Base-by-base conservation (phyloP, 1,140 invertebrate genomes). In the Heliconius hermathena region DNA sequence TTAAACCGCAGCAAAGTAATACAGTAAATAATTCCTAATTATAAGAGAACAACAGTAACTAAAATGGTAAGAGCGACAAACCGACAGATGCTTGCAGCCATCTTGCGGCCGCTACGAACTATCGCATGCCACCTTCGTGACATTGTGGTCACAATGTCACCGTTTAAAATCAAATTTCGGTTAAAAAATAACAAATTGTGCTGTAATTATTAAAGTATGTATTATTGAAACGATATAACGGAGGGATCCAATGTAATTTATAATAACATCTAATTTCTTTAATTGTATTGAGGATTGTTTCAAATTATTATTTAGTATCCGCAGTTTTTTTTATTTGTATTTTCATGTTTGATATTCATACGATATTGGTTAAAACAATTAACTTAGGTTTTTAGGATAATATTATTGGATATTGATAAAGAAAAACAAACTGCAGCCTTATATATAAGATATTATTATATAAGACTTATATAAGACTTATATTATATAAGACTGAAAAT, bases 51-150 rank as follows among this genome's bases (percentile, higher is more conserved):
- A 88, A 89, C 83, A 80, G 90, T 90, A 89, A 91, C 91, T 90
- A 90, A 84, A 81, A 89, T 76, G 84, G 88, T 87, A 94, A 91
- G 87, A 90, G 91, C 91, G 92, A 91, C 91, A 93, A 92, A 90
- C 85, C 88, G 93, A 93, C 93, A 94, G 90, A 92, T 94, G 93
- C 93, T 93, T 84, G 88, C 91, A 89, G 93, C 92, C 89, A 93
- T 92, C 85, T 91, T 94, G 90, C 83, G 89, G 88, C 85, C 77
- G 81, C 83, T 77, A 87, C 84, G 77, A 87, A 86, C 81, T 83
- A 83, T 87, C 86, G 87, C 82, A 84, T 88, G 87, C 79, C 83
- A 82, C 84, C 73, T 90, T 89, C 89, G 89, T 90, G 88, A 89
- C 91, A 83, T 88, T 94, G 90, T 83, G 93, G 91, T 92, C 85